These are phyloP conservation scores for Prosopocoilus inquinatus DNA, from an alignment of 2,888 invertebrate species.

Conservation along the genomic window DNA sequence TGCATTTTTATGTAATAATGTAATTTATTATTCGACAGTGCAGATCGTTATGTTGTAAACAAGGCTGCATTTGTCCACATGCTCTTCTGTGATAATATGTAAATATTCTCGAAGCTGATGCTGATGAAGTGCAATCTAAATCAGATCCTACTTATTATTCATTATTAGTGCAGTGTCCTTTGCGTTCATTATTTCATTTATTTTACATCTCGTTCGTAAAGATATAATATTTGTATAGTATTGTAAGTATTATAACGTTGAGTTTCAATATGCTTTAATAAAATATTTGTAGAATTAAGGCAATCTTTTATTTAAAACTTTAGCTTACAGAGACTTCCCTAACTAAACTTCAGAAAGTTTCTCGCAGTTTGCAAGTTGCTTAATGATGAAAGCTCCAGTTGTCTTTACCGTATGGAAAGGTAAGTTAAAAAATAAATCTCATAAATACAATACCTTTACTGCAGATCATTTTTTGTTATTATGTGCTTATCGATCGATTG, in stretches of 20 bases:
- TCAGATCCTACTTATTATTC: background rate
- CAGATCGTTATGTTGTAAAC: slow-evolving; percentile 9
- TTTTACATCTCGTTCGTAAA: slow-evolving; percentile 15
- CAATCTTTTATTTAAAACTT: slow-evolving; percentile 16
- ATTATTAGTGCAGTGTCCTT: too few species aligned
- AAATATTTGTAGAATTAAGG: slow-evolving; percentile 56
- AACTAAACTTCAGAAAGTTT: too few species aligned
- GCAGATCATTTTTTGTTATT: too few species aligned
- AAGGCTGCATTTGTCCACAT: slow-evolving; percentile 6
- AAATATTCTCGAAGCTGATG: slow-evolving; percentile 18
- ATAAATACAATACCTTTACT: too few species aligned
- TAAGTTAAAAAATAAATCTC: too few species aligned
- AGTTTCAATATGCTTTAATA: slow-evolving; percentile 62
- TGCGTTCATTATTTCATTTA: slow-evolving; percentile 3
- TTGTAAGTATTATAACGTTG: slow-evolving; percentile 55
- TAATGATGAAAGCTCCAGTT: too few species aligned
- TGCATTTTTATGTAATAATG: too few species aligned
- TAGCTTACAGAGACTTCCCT: too few species aligned
- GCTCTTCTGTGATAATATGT: slow-evolving; percentile 22
- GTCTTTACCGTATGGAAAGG: too few species aligned
- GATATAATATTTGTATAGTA: slow-evolving; percentile 42
- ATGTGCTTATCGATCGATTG: too few species aligned
- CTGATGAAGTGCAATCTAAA: slow-evolving; percentile 14
- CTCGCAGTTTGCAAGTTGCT: too few species aligned
- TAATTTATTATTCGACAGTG: too few species aligned